These are phyloP conservation scores for Cheirogaleus major DNA, from an alignment of 2,797 vertebrate genomes.

Conservation along the genomic window DNA sequence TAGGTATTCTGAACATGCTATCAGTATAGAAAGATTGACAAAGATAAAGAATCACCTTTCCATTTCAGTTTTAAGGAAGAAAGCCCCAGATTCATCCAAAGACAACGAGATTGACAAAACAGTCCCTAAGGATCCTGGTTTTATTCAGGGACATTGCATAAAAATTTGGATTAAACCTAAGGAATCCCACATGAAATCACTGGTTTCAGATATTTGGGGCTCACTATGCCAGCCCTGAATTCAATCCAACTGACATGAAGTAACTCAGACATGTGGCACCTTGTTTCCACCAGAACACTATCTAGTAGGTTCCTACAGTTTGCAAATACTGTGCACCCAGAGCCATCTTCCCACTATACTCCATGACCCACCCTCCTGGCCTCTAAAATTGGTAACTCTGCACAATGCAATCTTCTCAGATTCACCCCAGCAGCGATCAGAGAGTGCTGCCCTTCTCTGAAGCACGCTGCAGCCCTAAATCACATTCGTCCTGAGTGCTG, in stretches of 20 bases:
- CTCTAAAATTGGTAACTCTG: neutral
- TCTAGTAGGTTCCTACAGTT: neutral
- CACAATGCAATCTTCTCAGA: conserved; percentile 9
- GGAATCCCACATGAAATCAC: neutral
- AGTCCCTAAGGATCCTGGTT: neutral
- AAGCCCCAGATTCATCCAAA: neutral
- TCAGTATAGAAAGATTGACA: neutral
- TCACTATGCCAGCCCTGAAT: neutral
- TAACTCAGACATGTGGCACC: neutral
- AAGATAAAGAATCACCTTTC: conserved; percentile 24
- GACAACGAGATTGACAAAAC: neutral
- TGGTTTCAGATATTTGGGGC: neutral
- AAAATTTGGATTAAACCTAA: conserved; percentile 25
- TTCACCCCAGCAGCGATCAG: neutral
- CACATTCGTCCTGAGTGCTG: neutral
- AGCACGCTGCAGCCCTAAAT: conserved; percentile 25
- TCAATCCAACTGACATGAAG: neutral
- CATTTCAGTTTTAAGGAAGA: conserved; percentile 49
- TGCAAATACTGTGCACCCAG: neutral
- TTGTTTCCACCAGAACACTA: neutral
- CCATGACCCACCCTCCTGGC: neutral
- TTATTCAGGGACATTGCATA: neutral
- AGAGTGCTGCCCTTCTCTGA: conserved; percentile 26
- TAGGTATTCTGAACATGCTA: neutral
- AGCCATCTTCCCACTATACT: neutral